Evolutionary conservation across 2,797 vertebrate species (phyloP).

Genomic region (Schizopygopsis malacanthus): DNA sequence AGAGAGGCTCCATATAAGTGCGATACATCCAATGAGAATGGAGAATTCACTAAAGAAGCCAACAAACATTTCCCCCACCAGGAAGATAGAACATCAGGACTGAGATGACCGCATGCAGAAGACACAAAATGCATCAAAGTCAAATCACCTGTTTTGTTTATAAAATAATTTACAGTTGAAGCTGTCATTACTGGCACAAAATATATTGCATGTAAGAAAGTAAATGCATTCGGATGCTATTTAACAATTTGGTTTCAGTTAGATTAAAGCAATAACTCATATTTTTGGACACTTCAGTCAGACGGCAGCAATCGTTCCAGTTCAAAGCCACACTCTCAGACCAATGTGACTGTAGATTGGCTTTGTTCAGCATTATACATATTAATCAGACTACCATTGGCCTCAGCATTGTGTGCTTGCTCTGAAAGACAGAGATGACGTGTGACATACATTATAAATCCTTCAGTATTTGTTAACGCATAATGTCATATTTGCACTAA

Average conservation of each 20-base stretch:
- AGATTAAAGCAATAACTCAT: not conserved
- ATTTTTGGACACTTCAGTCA: not conserved
- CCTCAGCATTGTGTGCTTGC: not conserved
- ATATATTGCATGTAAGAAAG: not conserved
- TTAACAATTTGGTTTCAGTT: not conserved
- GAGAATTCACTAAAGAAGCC: not conserved
- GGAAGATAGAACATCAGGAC: not conserved
- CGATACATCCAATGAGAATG: not conserved
- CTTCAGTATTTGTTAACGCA: constrained; percentile 8
- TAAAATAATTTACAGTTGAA: not conserved
- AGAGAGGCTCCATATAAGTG: constrained; percentile 20
- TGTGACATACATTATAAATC: constrained; percentile 20
- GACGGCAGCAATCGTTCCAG: not conserved
- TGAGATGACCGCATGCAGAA: not conserved
- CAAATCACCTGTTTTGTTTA: not conserved
- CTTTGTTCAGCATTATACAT: not conserved
- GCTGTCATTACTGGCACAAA: not conserved
- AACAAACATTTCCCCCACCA: not conserved
- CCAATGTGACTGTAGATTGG: not conserved
- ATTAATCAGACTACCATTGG: not conserved
- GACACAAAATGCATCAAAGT: not conserved
- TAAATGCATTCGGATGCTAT: not conserved
- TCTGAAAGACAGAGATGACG: not conserved
- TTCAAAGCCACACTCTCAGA: not conserved
- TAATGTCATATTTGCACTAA: not conserved